Base-by-base conservation (phyloP, 1,140 invertebrate genomes). In the Panonychus citri region DNA sequence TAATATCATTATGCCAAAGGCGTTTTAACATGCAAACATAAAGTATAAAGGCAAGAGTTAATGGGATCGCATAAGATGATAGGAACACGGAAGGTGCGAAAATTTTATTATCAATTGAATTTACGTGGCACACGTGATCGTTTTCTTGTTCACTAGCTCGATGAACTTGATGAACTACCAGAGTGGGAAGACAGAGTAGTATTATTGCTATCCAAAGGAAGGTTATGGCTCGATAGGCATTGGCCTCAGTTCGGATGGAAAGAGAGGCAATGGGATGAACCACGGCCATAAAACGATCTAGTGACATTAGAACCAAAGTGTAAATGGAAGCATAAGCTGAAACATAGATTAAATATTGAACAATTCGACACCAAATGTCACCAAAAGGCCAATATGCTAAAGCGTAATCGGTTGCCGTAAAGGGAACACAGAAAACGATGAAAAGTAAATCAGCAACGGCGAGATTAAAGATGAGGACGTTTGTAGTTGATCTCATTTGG, bases 361-460 rank as follows among this genome's bases (percentile, higher is more conserved):
- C 82, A 24, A 85, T 78, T 71, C 86, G 85, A 71, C 89, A 94
- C 83, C 85, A 89, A 56, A 80, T 66, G 62, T 82, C 78, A 12
- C 88, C 87, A 66, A 93, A 93, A 0, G 85, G 85, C 90, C 90
- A 95, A 66, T 77, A 77, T 0, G 80, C 77, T 62, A 86, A 69
- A 0, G 85, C 81, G 69, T 88, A 90, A 64, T 89, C 85, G 17
- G 81, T 80, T 1, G 84, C 85, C 4, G 86, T 91, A 66, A 88
- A 89, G 0, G 90, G 90, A 28, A 95, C 87, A 71, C 90, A 96
- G 69, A 95, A 89, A 48, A 90, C 78, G 40, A 95, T 86, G 69
- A 96, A 95, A 7, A 91, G 76, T 10, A 95, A 72, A 69, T 96
- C 90, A 7, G 90, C 89, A 21, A 86, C 74, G 1, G 85, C 84